These are phyloP conservation scores for Antennarius striatus DNA, from an alignment of 2,113 vertebrate species.

Conservation along the genomic window DNA sequence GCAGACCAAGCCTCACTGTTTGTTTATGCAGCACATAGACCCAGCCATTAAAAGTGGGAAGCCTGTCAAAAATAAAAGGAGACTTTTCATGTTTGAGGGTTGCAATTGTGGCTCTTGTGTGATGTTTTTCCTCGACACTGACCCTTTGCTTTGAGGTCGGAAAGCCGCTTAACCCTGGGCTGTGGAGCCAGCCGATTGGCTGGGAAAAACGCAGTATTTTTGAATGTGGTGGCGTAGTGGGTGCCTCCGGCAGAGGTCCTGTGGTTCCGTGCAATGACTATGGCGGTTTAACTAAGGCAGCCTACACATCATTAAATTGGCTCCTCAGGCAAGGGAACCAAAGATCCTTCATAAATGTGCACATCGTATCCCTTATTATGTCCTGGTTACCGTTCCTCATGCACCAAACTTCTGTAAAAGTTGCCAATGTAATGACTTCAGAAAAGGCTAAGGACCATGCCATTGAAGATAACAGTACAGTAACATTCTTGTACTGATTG, in stretches of 20 bases:
- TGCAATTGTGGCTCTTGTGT: constrained; percentile 82
- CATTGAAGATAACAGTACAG: constrained; percentile 4
- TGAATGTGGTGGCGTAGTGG: constrained; percentile 63
- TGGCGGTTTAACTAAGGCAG: constrained; percentile 59
- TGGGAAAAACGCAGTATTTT: constrained; percentile 62
- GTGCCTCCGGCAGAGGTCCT: constrained; percentile 55
- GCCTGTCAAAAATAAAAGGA: constrained; percentile 81
- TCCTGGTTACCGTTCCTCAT: constrained; percentile 50
- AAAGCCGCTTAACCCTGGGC: constrained; percentile 71
- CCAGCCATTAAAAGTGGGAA: constrained; percentile 77
- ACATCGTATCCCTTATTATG: constrained; percentile 57
- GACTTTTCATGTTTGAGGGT: constrained; percentile 83
- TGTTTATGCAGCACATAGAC: constrained; percentile 77
- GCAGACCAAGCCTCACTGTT: constrained; percentile 71
- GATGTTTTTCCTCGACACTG: constrained; percentile 78
- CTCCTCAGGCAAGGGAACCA: constrained; percentile 63
- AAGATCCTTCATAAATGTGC: constrained; percentile 61
- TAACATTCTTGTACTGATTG: constrained; percentile 1
- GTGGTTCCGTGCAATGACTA: constrained; percentile 66
- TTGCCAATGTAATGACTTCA: constrained; percentile 46
- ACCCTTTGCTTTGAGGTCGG: constrained; percentile 74
- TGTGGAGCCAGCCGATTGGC: constrained; percentile 62
- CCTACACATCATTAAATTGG: constrained; percentile 72
- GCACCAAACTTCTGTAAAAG: constrained; percentile 35
- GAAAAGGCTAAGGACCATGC: constrained; percentile 7